Conservation (phyloP, 2,888 invertebrate genomes). For the Halictus quadricinctus region DNA sequence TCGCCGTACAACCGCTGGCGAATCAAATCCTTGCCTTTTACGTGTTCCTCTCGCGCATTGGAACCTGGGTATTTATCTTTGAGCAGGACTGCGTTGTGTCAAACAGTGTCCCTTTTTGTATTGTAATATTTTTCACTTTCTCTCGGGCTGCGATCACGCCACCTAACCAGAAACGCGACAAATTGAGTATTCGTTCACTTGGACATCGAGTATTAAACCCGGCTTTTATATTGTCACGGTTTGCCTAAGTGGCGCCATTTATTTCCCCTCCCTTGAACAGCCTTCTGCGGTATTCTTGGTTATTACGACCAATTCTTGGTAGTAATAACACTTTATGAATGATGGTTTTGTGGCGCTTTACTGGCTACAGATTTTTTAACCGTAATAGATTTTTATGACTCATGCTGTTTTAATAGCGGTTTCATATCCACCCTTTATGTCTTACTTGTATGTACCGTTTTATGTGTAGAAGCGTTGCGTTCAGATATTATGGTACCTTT, state of each 20-base stretch:
- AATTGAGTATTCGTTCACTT: not conserved
- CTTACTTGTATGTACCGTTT: not conserved
- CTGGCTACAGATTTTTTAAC: not conserved
- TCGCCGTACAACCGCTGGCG: constrained; percentile 12
- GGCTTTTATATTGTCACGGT: not conserved
- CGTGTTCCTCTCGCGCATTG: not conserved
- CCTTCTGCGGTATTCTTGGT: not conserved
- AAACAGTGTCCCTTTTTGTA: not conserved
- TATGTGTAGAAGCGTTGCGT: not conserved
- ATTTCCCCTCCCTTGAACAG: no score
- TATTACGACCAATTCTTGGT: not conserved
- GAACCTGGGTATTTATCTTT: constrained; percentile 31
- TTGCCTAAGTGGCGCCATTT: constrained; percentile 8
- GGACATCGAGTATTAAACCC: not conserved
- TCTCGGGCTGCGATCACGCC: not conserved
- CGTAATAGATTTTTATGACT: not conserved
- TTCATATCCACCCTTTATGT: not conserved
- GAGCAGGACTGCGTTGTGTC: not conserved
- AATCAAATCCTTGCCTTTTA: constrained; percentile 14
- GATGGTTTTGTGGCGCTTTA: not conserved
- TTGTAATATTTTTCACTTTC: not conserved
- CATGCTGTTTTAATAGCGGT: not conserved
- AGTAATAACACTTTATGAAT: constrained; percentile 1
- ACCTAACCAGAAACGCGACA: not conserved
- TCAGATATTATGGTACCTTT: not conserved